Percentiles rank a stretch among this genome's conserved stretches.
phyloP scores from a whole-genome alignment of 2,113 vertebrate genomes.

The Pelusios castaneus region DNA sequence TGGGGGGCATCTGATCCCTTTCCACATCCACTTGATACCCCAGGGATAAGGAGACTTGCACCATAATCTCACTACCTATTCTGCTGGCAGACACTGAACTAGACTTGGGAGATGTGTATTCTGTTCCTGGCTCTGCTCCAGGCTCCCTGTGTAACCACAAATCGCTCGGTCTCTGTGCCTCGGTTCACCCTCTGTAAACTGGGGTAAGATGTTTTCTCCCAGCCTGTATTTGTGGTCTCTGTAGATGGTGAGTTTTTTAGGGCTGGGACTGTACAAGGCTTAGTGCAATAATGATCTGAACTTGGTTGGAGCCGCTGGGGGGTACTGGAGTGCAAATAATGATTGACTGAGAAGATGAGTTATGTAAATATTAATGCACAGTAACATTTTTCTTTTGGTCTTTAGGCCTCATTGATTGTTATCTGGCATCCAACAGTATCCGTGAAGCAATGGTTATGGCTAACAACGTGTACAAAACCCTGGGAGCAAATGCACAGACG shows the following conservation, averaged over 20 bases:
- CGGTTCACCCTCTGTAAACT: background rate
- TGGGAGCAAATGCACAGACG: constrained; percentile 95
- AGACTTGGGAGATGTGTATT: background rate
- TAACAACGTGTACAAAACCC: constrained; percentile 97
- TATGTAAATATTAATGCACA: background rate
- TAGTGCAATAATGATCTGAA: too few species aligned
- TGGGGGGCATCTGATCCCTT: too few species aligned
- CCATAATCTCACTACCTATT: background rate
- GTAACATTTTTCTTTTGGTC: background rate
- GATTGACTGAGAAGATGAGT: background rate
- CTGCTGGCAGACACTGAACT: background rate
- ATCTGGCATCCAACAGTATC: constrained; percentile 94
- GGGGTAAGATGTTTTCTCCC: too few species aligned
- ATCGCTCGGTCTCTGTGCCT: background rate
- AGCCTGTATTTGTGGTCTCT: too few species aligned
- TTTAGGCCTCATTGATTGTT: constrained; percentile 96
- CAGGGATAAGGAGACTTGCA: too few species aligned
- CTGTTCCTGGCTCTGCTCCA: background rate
- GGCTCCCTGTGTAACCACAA: background rate
- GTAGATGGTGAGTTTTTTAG: too few species aligned
- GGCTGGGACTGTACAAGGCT: too few species aligned
- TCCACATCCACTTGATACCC: too few species aligned
- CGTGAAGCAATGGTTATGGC: constrained; percentile 99
- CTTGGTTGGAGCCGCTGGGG: background rate
- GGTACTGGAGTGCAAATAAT: background rate